Evolutionary conservation across 1,140 invertebrate genomes (phyloP), one percentile per base, ranked within the genome.

Genomic region (Cardiocondyla obscurior): DNA sequence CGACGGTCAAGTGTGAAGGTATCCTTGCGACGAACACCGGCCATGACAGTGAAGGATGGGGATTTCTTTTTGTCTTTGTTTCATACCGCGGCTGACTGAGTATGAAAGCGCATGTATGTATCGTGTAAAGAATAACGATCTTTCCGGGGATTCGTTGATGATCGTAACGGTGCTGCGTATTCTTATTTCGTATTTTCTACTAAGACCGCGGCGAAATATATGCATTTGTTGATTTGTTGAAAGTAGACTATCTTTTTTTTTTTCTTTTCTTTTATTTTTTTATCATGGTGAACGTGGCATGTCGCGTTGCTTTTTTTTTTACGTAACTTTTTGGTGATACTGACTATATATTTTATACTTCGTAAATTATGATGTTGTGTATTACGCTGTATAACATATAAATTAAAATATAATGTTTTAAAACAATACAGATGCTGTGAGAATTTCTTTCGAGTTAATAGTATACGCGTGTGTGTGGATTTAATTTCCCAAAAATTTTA

Each of bases 1-100:
- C 49, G 30, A 72, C 64, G 83, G 85, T 86, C 81, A 87, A 87
- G 85, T 87, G 85, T 83, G 85, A 87, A 83, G 72, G 65, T 53
- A 62, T 57, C 64, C 76, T 86, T 30, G 60, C 79, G 84, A 73
- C 77, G 85, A n/a, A 83, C 55, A 86, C 57, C 73, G 81, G 72
- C 51, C 70, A 53, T 73, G 84, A 87, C 84, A 87, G 85, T 87
- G 85, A 83, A 79, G 57, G 81, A 87, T 77, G 72, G 30, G 67
- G 81, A 42, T 30, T 51, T 16, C 58, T 49, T 60, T 46, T 77
- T 42, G 69, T 67, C 39, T 74, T 42, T 67, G 30, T 81, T 58
- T 69, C n/a, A 22, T 39, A 77, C 44, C 72, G 70, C 70, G 70
- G 25, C 1, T 25, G 70, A 33, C 28, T n/a, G n/a, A n/a, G 53